phyloP scores from a whole-genome alignment of 2,113 vertebrate genomes.

The Prionailurus viverrinus region DNA sequence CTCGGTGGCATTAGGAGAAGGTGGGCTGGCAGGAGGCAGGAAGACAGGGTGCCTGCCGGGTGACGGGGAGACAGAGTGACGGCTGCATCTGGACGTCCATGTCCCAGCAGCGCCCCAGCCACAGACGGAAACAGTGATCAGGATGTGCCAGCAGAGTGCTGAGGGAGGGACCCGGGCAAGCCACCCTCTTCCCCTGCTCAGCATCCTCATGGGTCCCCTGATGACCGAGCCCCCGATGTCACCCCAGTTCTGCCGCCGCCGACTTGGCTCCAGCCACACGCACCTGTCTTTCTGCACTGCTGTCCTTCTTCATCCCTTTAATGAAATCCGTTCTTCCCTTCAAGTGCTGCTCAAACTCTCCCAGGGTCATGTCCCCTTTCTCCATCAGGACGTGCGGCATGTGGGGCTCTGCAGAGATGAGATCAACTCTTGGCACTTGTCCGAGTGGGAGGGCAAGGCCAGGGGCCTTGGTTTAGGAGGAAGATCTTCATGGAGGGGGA shows the following conservation, averaged over 20 bases:
- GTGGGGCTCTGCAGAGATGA: constrained; percentile 91
- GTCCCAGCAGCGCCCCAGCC: neutral
- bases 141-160: neutral
- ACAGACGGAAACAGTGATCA: fast-evolving
- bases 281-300: constrained; percentile 94
- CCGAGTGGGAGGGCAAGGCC: fast-evolving
- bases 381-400: constrained; percentile 94
- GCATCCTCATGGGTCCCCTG: neutral
- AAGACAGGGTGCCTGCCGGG: neutral
- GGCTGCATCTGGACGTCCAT: neutral
- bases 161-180: neutral
- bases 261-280: neutral
- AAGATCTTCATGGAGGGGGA: neutral
- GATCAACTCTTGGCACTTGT: neutral
- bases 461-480: fast-evolving
- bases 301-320: constrained; percentile 94
- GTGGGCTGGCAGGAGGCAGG: neutral
- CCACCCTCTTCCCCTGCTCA: fast-evolving
- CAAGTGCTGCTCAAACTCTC: constrained; percentile 94
- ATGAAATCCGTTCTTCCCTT: constrained; percentile 93
- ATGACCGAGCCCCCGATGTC: neutral
- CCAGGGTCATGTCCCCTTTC: constrained; percentile 94
- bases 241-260: fast-evolving
- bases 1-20: neutral
- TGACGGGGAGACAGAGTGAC: neutral